Conservation (phyloP, 2,113 vertebrate species). For the Antennarius striatus region DNA sequence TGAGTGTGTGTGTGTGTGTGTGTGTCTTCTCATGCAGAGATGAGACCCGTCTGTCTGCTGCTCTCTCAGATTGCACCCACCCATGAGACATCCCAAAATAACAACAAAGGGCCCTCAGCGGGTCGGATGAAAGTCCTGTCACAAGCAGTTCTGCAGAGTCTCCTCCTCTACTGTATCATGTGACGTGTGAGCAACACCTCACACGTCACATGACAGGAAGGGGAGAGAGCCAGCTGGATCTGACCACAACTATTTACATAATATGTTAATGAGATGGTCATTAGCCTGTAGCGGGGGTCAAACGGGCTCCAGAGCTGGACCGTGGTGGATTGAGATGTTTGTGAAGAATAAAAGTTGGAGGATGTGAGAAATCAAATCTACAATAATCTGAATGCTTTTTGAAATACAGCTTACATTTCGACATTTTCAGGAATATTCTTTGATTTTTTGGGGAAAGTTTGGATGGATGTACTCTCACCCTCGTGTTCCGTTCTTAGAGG, state of each 20-base stretch:
- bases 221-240: constrained; percentile 39
- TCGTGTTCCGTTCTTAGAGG: too few relatives aligned
- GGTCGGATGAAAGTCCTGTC: constrained; percentile 76
- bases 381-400: too few relatives aligned
- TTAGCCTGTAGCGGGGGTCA: constrained; percentile 19
- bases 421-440: too few relatives aligned
- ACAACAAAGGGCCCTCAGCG: constrained; percentile 76
- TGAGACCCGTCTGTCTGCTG: constrained; percentile 69
- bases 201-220: constrained; percentile 50
- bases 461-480: too few relatives aligned
- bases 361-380: too few relatives aligned
- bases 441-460: too few relatives aligned
- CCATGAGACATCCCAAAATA: constrained; percentile 77
- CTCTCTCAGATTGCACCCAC: constrained; percentile 71
- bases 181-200: constrained; percentile 57
- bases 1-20: constrained; percentile 35
- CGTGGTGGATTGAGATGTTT: background rate
- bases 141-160: constrained; percentile 70
- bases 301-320: background rate
- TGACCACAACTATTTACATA: constrained; percentile 61
- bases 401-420: too few relatives aligned
- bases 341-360: background rate
- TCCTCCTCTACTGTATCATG: constrained; percentile 62
- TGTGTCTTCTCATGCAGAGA: constrained; percentile 36
- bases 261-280: constrained; percentile 45